Percentiles rank a stretch among this genome's conserved stretches.
These are phyloP conservation scores for Copsychus sechellarum DNA, from an alignment of 2,113 vertebrate genomes.

Conservation along the genomic window DNA sequence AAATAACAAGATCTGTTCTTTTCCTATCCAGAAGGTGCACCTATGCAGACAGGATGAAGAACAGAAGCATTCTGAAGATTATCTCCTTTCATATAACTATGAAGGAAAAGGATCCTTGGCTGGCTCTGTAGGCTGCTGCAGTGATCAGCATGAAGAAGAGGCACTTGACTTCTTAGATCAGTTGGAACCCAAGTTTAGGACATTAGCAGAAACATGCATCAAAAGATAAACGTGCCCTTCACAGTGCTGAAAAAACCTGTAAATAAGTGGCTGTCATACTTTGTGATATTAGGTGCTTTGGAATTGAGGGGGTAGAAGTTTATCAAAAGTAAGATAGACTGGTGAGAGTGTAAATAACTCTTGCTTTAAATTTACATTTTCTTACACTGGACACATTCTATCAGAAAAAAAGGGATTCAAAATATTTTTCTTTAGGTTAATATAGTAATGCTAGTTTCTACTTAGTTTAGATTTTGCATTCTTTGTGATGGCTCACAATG, in stretches of 20 bases:
- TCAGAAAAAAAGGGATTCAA: constrained; percentile 14
- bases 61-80: constrained; percentile 82
- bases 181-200: constrained; percentile 90
- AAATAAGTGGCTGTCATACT: constrained; percentile 7
- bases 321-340: not conserved
- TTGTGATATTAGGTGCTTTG: not conserved
- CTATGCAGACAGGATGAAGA: constrained; percentile 81
- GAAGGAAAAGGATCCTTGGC: constrained; percentile 87
- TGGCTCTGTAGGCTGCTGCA: constrained; percentile 90
- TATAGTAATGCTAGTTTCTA: not conserved
- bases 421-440: not conserved
- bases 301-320: constrained; percentile 18
- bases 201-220: constrained; percentile 80
- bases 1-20: constrained; percentile 61
- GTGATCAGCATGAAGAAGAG: constrained; percentile 78
- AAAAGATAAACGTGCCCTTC: constrained; percentile 69
- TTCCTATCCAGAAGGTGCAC: constrained; percentile 76
- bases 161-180: constrained; percentile 87
- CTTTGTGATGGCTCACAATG: not conserved
- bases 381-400: not conserved
- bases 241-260: not conserved
- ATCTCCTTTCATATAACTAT: constrained; percentile 81
- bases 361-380: not conserved
- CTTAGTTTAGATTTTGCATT: not conserved
- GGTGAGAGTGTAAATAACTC: constrained; percentile 1